Evolutionary conservation across 2,888 invertebrate species (phyloP), one percentile per base, ranked within the genome.

Genomic region (Caenorhabditis uteleia): DNA sequence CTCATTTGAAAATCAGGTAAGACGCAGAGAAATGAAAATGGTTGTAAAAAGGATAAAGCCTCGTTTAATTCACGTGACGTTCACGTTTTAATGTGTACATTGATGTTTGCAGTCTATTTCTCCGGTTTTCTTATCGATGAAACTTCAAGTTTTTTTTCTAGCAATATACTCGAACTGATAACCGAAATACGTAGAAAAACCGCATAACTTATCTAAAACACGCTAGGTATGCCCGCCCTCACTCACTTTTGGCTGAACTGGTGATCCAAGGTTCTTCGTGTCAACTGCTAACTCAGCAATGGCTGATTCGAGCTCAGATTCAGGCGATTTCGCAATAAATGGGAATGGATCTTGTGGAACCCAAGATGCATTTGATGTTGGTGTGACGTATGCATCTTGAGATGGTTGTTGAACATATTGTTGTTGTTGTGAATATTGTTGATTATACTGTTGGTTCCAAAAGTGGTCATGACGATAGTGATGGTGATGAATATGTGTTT

Each of bases 331-430:
- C 8, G 34, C 34, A n/a, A 5, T 34, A 5, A n/a, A n/a, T 16
- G 40, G 7, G 34, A 61, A 61, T 16, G 61, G 61, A 23, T 61
- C 61, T 36, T 55, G 61, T 10, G 61, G 61, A 16, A 55, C 43
- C 16, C 39, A 53, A 40, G 39, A 34, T 34, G 34, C 34, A 34
- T 16, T n/a, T 18, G 38, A 20, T n/a, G 31, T 40, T 5, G 26
- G 39, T 12, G 23, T 16, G 18, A 18, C 12, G 21, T 8, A 18
- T n/a, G n/a, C 4, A 12, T 27, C 26, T 12, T 26, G 42, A 21
- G 4, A 10, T 25, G n/a, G 38, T 26, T 34, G 25, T 27, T 20
- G 36, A 18, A 16, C n/a, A 29, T 26, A 4, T 23, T 8, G 34
- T 33, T 42, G 33, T n/a, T 25, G 26, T 43, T 26, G 36, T 7